These are phyloP conservation scores for Lithodes maja DNA, from an alignment of 2,888 invertebrate genomes.

Conservation along the genomic window DNA sequence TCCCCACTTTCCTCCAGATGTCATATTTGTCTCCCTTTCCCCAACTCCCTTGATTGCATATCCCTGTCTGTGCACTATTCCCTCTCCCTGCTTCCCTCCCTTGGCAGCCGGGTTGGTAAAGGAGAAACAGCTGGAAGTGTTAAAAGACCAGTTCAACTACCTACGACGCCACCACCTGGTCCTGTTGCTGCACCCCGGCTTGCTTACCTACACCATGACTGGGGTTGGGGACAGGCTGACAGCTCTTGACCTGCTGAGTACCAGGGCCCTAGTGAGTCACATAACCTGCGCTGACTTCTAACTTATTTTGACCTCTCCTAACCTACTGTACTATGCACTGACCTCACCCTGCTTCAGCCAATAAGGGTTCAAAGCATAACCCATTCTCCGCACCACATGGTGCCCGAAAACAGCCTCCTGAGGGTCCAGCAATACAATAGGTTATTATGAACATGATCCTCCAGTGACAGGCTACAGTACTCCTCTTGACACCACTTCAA, in stretches of 20 bases:
- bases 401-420: too few species aligned
- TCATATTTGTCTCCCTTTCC: background rate
- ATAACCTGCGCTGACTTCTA: background rate
- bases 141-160: background rate
- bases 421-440: too few species aligned
- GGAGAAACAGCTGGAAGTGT: conserved; percentile 1
- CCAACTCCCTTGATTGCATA: background rate
- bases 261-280: conserved; percentile 3
- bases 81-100: background rate
- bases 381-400: too few species aligned
- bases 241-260: background rate
- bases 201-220: background rate
- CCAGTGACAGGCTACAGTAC: too few species aligned
- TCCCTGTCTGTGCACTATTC: background rate
- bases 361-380: too few species aligned
- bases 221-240: background rate
- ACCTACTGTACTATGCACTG: too few species aligned
- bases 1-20: background rate
- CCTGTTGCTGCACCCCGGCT: background rate
- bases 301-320: too few species aligned
- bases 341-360: too few species aligned
- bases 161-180: background rate
- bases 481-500: too few species aligned
- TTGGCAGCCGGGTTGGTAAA: background rate
- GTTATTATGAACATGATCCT: too few species aligned